Percentiles rank a stretch among this genome's conserved stretches.
phyloP scores from a whole-genome alignment of 37 sponge, comb jelly and placozoan genomes.

The Aplysina aerophoba region DNA sequence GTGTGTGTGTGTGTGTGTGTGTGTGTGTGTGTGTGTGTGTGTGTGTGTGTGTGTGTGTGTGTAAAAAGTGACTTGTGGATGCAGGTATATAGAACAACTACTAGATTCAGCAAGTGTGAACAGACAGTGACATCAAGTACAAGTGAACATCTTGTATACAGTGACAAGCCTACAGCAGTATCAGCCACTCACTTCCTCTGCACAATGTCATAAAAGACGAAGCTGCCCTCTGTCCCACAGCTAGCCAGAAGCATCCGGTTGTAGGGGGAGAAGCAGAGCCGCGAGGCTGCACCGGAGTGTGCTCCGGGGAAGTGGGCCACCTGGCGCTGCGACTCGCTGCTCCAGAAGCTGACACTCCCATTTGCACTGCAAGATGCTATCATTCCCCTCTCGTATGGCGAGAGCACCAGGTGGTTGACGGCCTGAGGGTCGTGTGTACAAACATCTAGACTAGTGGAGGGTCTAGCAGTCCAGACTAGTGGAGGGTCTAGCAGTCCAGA shows the following conservation, averaged over 20 bases:
- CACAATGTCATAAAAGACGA: constrained; percentile 67
- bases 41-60: no score
- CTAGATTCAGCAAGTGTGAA: no score
- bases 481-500: not conserved
- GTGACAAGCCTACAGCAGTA: not conserved
- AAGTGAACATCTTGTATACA: not conserved
- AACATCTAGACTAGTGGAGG: not conserved
- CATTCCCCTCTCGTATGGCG: constrained; percentile 56
- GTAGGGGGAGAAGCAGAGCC: constrained; percentile 79
- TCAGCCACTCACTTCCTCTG: constrained; percentile 67
- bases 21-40: no score
- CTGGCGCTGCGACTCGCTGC: constrained; percentile 74
- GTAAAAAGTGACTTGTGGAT: no score
- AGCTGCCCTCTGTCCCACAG: constrained; percentile 58
- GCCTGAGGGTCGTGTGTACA: constrained; percentile 21
- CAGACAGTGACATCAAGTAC: no score
- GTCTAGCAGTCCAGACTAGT: not conserved
- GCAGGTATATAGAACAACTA: not conserved
- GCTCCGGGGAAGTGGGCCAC: constrained; percentile 53
- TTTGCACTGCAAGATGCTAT: constrained; percentile 50
- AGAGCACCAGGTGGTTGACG: constrained; percentile 54
- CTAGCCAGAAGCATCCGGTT: constrained; percentile 75
- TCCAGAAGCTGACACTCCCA: constrained; percentile 76
- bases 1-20: no score
- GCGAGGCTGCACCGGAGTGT: constrained; percentile 58